Evolutionary conservation across 2,113 vertebrate species (phyloP).

Genomic region (Poeciliopsis turrubarensis): DNA sequence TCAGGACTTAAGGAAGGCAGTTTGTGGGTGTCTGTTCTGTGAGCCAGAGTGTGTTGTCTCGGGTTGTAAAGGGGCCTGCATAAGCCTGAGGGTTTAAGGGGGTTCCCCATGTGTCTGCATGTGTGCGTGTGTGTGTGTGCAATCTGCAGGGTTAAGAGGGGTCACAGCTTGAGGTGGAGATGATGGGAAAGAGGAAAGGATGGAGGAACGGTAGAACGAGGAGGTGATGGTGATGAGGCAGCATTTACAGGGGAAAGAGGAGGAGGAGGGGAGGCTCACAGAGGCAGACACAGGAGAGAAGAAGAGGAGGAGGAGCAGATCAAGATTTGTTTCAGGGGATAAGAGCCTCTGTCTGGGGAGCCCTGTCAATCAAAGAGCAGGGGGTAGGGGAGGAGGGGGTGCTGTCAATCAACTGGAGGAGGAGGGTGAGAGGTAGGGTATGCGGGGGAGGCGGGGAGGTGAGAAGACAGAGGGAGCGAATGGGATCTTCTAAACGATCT

Average conservation of each 20-base stretch:
- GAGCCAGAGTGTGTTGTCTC: conserved; percentile 45
- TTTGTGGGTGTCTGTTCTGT: conserved; percentile 43
- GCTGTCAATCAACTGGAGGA: conserved; percentile 71
- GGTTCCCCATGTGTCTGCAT: conserved; percentile 43
- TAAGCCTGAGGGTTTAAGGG: conserved; percentile 67
- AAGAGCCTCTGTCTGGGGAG: conserved; percentile 75
- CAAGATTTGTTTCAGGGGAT: conserved; percentile 70
- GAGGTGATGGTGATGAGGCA: conserved; percentile 52
- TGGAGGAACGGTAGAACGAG: conserved; percentile 19
- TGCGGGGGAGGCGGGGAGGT: conserved; percentile 33
- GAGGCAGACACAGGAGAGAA: conserved; percentile 49
- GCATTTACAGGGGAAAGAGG: conserved; percentile 41
- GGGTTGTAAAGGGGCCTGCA: conserved; percentile 66
- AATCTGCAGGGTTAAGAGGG: conserved; percentile 71
- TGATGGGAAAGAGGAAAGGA: conserved; percentile 44
- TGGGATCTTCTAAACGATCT: conserved; percentile 74
- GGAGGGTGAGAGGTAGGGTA: conserved; percentile 32
- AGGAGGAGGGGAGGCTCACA: conserved; percentile 23
- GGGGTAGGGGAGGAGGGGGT: conserved; percentile 48
- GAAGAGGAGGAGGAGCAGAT: conserved; percentile 52
- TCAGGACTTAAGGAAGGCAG: conserved; percentile 49
- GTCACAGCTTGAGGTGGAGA: conserved; percentile 58
- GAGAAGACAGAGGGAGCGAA: conserved; percentile 56
- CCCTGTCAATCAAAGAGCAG: conserved; percentile 75
- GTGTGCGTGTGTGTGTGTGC: conserved; percentile 45